A percentile compares a stretch with the other conserved stretches of the same genome.
phyloP scores from a whole-genome alignment of 2,888 invertebrate species.

The Julus scandinavius region DNA sequence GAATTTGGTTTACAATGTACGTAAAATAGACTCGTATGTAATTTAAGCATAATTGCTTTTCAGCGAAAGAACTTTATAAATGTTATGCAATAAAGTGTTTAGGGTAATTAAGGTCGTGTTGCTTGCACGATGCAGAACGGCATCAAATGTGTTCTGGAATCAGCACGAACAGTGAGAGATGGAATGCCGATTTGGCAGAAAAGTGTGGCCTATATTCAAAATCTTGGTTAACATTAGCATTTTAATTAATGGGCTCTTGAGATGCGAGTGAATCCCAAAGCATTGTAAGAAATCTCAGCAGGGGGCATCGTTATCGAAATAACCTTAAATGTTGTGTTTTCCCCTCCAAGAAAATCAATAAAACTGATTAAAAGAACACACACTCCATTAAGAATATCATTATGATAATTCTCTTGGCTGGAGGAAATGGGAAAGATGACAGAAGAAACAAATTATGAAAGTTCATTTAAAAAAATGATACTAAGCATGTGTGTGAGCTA shows the following conservation, averaged over 20 bases:
- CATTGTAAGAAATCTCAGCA: not conserved
- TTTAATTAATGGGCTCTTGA: not conserved
- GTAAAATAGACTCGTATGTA: not conserved
- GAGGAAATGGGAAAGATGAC: not conserved
- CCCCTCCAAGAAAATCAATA: not conserved
- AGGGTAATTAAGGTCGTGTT: not conserved
- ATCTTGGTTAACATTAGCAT: not conserved
- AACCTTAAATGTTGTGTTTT: not conserved
- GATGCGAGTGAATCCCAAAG: not conserved
- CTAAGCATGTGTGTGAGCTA: too few relatives aligned
- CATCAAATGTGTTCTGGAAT: not conserved
- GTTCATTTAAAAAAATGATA: too few relatives aligned
- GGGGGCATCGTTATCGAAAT: not conserved
- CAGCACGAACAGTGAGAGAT: not conserved
- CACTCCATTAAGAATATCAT: not conserved
- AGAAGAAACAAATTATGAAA: too few relatives aligned
- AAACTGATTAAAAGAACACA: not conserved
- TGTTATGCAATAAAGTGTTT: not conserved
- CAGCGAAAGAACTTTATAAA: not conserved
- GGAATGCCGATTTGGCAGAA: not conserved
- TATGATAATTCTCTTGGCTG: not conserved
- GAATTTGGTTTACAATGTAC: too few relatives aligned
- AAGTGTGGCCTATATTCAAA: not conserved
- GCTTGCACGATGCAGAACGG: not conserved
- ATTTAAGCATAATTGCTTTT: not conserved